Evolutionary conservation across 30 jellyfish, hydroid and myxozoan species (phyloP).

Genomic region (Aurelia coerulea): DNA sequence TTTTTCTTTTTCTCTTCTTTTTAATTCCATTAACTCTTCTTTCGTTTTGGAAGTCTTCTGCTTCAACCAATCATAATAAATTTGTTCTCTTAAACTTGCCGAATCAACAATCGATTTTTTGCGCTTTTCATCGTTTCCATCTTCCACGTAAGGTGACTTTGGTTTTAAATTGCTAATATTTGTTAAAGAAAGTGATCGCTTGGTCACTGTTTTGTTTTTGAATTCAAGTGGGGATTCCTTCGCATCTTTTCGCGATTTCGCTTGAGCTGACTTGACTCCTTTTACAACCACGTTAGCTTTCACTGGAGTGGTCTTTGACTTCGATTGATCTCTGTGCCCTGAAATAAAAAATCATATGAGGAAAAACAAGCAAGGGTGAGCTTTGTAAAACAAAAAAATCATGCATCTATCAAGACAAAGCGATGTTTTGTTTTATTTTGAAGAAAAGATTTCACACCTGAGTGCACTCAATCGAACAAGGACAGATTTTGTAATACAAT

Average conservation of each 20-base stretch:
- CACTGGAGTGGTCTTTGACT: conserved; percentile 34
- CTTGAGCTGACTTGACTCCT: conserved; percentile 3
- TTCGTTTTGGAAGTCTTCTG: conserved; percentile 55
- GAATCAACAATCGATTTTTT: conserved; percentile 37
- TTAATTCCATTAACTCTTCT: conserved; percentile 11
- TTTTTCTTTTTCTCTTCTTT: conserved; percentile 46
- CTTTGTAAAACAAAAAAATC: no score
- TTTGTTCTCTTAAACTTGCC: conserved; percentile 73
- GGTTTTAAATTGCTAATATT: conserved; percentile 65
- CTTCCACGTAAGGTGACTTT: conserved; percentile 49
- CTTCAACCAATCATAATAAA: conserved; percentile 84
- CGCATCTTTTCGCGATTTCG: background rate
- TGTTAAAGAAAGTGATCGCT: conserved; percentile 65
- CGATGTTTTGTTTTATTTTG: no score
- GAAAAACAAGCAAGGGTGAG: no score
- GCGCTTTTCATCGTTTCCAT: background rate
- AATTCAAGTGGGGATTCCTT: conserved; percentile 2
- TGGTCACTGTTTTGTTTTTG: conserved; percentile 3
- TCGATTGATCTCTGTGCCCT: conserved; percentile 7
- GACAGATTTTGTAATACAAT: no score
- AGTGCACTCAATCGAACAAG: no score
- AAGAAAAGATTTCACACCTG: no score
- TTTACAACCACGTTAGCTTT: conserved; percentile 23
- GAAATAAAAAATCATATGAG: background rate
- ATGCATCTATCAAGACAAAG: no score